Evolutionary conservation across 2,888 invertebrate species (phyloP).

Genomic region (Rhimphoctona megacephalus): DNA sequence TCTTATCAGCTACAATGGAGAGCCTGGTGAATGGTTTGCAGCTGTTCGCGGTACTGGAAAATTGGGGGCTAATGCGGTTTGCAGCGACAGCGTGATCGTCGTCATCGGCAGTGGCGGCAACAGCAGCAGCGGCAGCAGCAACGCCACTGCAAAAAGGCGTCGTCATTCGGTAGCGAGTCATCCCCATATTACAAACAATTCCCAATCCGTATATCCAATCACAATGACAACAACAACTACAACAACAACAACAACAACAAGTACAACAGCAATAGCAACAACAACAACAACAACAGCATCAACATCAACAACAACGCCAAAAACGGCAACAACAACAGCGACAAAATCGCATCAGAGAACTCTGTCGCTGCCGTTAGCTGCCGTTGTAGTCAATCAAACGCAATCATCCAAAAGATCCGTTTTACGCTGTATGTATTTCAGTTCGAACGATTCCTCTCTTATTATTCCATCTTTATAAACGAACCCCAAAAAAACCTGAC

Average conservation of each 20-base stretch:
- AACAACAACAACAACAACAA: constrained; percentile 69
- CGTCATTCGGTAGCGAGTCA: constrained; percentile 84
- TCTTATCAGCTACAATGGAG: constrained; percentile 73
- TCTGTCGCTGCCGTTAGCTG: constrained; percentile 89
- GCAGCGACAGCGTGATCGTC: constrained; percentile 57
- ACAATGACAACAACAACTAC: constrained; percentile 75
- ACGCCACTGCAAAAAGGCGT: constrained; percentile 81
- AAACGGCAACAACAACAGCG: constrained; percentile 77
- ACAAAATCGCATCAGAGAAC: constrained; percentile 88
- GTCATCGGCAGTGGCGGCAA: constrained; percentile 18
- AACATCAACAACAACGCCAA: constrained; percentile 72
- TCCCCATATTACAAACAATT: constrained; percentile 83
- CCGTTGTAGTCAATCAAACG: constrained; percentile 85
- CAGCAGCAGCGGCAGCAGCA: constrained; percentile 66
- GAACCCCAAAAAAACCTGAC: constrained; percentile 9
- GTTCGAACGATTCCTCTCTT: constrained; percentile 70
- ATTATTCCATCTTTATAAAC: not conserved
- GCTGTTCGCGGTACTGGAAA: constrained; percentile 82
- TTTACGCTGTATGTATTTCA: constrained; percentile 85
- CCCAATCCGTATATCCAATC: constrained; percentile 82
- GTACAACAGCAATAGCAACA: constrained; percentile 71
- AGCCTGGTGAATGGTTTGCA: constrained; percentile 80
- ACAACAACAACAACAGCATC: constrained; percentile 69
- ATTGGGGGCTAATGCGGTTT: constrained; percentile 79
- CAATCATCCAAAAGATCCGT: constrained; percentile 84